phyloP scores from a whole-genome alignment of 2,797 vertebrate genomes.

The Meda fulgida region DNA sequence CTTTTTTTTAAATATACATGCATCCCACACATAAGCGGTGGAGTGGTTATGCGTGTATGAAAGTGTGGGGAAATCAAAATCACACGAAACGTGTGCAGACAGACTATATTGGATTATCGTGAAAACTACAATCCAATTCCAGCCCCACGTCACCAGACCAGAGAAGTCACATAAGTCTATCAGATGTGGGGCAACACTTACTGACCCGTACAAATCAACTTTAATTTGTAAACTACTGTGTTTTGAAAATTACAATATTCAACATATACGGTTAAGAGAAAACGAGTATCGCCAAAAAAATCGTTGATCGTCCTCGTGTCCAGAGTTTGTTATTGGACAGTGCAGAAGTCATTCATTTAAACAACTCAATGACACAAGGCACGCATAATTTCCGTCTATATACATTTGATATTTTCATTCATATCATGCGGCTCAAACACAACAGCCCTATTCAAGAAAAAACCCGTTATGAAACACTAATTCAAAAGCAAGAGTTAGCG shows the following conservation, averaged over 20 bases:
- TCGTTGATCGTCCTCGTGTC: neutral
- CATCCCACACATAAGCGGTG: slow-evolving; percentile 9
- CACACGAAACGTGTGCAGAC: neutral
- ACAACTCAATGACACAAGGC: neutral
- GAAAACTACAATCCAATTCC: neutral
- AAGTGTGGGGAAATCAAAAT: neutral
- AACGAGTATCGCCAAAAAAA: neutral
- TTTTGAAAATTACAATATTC: neutral
- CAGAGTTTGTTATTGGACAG: slow-evolving; percentile 23
- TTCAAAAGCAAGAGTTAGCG: neutral
- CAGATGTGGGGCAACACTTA: neutral
- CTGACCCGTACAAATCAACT: neutral
- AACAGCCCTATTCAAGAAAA: too few species aligned
- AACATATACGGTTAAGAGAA: neutral
- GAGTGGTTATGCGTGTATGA: neutral
- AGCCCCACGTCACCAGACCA: slow-evolving; percentile 56
- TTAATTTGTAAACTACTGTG: neutral
- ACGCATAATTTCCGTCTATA: neutral
- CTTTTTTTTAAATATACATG: neutral
- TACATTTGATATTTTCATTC: neutral
- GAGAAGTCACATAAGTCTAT: neutral
- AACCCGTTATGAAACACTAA: neutral
- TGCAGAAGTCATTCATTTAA: slow-evolving; percentile 9
- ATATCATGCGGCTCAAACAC: neutral
- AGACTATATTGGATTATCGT: slow-evolving; percentile 24